These are phyloP conservation scores for Alectura lathami DNA, from an alignment of 2,113 vertebrate genomes.

Conservation along the genomic window DNA sequence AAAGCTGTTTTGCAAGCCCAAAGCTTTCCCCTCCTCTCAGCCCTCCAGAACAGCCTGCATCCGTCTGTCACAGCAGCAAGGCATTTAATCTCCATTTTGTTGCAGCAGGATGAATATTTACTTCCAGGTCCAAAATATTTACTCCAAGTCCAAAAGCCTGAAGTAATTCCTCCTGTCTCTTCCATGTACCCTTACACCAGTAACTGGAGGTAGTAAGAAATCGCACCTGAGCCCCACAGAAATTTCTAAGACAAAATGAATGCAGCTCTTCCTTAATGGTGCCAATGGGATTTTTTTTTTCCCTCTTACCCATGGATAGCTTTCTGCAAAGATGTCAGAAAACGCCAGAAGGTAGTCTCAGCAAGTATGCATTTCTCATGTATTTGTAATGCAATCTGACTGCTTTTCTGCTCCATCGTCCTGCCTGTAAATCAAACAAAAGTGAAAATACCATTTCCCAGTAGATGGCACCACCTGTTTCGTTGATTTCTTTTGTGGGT, in stretches of 20 bases:
- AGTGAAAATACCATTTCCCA: background rate
- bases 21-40: background rate
- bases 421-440: background rate
- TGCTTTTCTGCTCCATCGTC: background rate
- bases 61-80: background rate
- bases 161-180: background rate
- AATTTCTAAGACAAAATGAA: background rate
- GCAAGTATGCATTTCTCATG: background rate
- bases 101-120: background rate
- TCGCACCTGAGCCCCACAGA: background rate
- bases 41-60: background rate
- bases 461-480: slow-evolving; percentile 23
- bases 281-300: background rate
- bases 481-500: background rate
- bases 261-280: background rate
- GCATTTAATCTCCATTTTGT: background rate
- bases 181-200: background rate
- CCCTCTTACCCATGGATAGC: background rate
- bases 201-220: background rate
- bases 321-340: background rate
- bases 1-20: background rate
- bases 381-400: background rate
- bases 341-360: background rate
- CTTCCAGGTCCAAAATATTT: background rate
- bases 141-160: background rate